Percentiles rank a stretch among this genome's conserved stretches.
phyloP scores from a whole-genome alignment of 2,113 vertebrate species.

The Pseudonaja textilis region DNA sequence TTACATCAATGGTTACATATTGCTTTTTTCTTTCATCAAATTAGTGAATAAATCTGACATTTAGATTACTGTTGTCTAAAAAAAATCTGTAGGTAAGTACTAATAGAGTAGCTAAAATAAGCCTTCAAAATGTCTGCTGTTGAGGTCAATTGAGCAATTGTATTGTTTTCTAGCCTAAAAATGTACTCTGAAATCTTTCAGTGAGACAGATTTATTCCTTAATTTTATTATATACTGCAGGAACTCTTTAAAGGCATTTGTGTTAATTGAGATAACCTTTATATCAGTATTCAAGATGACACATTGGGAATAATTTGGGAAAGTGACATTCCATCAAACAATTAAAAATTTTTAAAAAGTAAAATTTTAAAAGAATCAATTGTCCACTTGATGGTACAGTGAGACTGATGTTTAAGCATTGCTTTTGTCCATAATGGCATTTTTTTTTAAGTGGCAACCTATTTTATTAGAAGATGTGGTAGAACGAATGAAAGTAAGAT shows the following conservation, averaged over 20 bases:
- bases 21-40: neutral
- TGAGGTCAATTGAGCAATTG: neutral
- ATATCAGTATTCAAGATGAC: neutral
- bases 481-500: neutral
- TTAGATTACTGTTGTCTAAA: neutral
- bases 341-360: neutral
- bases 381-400: neutral
- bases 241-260: neutral
- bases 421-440: neutral
- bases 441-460: neutral
- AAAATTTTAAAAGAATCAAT: neutral
- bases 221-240: neutral
- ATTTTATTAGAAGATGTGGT: neutral
- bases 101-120: constrained; percentile 1
- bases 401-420: neutral
- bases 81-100: neutral
- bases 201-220: neutral
- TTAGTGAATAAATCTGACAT: neutral
- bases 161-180: neutral
- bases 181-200: neutral
- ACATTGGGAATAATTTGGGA: neutral
- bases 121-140: neutral
- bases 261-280: neutral
- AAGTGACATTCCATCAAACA: neutral
- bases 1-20: neutral